Base-by-base conservation (phyloP, 1,140 invertebrate species). In the Atta colombica region DNA sequence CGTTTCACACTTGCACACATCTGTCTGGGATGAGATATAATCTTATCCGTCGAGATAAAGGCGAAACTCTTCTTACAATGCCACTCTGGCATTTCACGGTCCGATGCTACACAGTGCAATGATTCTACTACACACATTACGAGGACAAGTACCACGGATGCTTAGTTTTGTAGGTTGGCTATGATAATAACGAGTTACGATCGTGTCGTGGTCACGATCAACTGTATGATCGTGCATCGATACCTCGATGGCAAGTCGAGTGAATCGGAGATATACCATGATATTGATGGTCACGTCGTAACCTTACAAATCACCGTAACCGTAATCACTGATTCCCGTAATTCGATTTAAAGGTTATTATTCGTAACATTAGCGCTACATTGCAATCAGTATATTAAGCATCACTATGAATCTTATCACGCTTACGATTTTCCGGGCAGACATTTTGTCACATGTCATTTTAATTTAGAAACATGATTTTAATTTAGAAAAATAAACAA, bases 181-280 rank as follows among this genome's bases (percentile, higher is more conserved):
- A 2, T 25, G 65, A 60, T 88, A 87, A 91, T 91, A 90, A 91
- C 85, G 60, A 90, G 85, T 85, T 87, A 87, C 87, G 90, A 65
- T 65, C 61, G 61, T 49, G 58, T 21, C 45, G 25, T 51, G 82
- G 68, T 88, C 88, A 89, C 80, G 88, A 90, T 7, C 53, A 45
- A 6, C 55, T 18, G 28, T 65, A 49, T 12, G 80, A 90, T 87
- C 65, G 58, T 69, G 82, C 86, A 81, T 87, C 86, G 78, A 75
- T 68, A 45, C 31, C 35, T 82, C 86, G 78, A 69, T 68, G 53
- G 39, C 31, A 71, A 80, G 58, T 74, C 60, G 21, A 49, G 49
- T 55, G 60, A 53, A 88, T 88, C 71, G 66, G 53, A 86, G 84
- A 68, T 81, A 80, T 61, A 39, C 45, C 14, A 35, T 63, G 60